phyloP scores from a whole-genome alignment of 1,140 invertebrate genomes.

The Bombus polaris region DNA sequence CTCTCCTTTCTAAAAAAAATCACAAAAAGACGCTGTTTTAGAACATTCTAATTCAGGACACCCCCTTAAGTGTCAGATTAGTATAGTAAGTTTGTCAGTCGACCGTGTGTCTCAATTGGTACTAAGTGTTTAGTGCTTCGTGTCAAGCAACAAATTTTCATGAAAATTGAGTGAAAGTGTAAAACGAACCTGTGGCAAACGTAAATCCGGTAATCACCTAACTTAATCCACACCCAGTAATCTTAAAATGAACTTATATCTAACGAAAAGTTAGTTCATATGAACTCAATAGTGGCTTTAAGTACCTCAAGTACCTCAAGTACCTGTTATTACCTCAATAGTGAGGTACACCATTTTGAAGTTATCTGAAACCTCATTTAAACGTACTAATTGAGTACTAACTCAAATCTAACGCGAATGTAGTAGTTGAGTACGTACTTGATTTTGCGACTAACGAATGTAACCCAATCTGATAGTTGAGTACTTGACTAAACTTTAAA shows the following conservation, averaged over 20 bases:
- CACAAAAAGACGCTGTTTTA: no score
- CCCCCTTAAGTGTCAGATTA: neutral
- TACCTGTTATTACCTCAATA: no score
- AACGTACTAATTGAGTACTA: neutral
- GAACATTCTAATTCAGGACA: no score
- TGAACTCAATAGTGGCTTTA: no score
- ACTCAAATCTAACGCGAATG: no score
- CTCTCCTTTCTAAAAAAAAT: no score
- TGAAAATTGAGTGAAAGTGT: neutral
- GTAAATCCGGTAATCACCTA: no score
- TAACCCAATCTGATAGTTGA: neutral
- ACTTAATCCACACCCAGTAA: neutral
- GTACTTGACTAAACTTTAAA: no score
- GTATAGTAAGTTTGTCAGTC: neutral
- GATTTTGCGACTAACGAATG: no score
- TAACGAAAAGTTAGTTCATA: neutral
- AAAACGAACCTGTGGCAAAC: neutral
- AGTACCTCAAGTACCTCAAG: neutral
- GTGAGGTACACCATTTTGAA: neutral
- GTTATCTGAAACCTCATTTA: neutral
- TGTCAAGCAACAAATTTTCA: neutral
- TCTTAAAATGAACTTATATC: neutral
- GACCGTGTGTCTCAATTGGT: neutral
- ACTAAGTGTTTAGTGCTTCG: neutral
- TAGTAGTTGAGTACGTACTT: no score